Evolutionary conservation across 2,888 invertebrate genomes (phyloP).

Genomic region (Leucozona laternaria): DNA sequence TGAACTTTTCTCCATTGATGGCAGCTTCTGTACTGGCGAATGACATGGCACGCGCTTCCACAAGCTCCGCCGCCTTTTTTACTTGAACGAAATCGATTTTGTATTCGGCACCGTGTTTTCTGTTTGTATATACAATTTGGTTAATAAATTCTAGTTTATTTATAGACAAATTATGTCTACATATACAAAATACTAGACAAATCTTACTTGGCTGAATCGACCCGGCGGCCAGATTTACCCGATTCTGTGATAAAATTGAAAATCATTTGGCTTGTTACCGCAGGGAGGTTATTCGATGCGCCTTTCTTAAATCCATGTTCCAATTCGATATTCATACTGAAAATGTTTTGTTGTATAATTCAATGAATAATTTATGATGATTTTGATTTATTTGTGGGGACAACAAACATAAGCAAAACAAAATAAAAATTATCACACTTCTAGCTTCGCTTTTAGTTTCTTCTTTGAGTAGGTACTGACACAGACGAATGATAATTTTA

Average conservation of each 20-base stretch:
- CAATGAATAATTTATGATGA: not conserved
- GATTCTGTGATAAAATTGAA: conserved; percentile 79
- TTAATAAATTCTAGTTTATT: conserved; percentile 38
- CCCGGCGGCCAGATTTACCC: conserved; percentile 58
- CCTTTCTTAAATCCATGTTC: conserved; percentile 82
- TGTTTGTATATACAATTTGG: conserved; percentile 18
- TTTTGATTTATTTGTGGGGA: not conserved
- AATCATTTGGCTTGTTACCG: conserved; percentile 80
- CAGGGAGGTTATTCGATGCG: conserved; percentile 80
- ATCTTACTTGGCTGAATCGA: conserved; percentile 46
- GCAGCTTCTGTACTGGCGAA: conserved; percentile 79
- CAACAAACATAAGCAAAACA: conserved; percentile 44
- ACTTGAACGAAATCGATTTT: conserved; percentile 82
- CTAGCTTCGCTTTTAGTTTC: not conserved
- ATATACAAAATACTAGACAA: not conserved
- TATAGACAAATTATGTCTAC: conserved; percentile 43
- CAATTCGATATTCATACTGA: conserved; percentile 78
- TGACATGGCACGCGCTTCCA: conserved; percentile 80
- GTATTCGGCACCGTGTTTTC: conserved; percentile 78
- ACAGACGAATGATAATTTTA: conserved; percentile 55
- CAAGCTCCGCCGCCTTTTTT: conserved; percentile 77
- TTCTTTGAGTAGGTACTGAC: not conserved
- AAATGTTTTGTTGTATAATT: not conserved
- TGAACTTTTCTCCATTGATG: conserved; percentile 78
- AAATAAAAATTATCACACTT: conserved; percentile 8